phyloP scores from a whole-genome alignment of 2,888 invertebrate genomes.

The Tanytarsus gracilentus region DNA sequence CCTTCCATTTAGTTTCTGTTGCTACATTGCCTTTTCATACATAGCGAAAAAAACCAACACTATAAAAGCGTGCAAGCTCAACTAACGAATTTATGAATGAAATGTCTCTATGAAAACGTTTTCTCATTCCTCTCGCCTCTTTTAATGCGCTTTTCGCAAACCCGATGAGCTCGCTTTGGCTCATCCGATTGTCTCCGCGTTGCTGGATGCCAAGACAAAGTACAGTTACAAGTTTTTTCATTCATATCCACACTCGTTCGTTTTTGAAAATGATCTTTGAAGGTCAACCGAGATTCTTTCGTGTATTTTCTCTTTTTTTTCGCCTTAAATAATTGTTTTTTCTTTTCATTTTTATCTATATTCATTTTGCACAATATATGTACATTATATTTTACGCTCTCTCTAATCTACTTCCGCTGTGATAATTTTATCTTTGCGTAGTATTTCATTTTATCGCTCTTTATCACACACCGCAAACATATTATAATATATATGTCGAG shows the following conservation, averaged over 20 bases:
- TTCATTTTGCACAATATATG: not conserved
- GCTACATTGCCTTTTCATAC: not conserved
- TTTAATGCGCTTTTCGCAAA: slow-evolving; percentile 2
- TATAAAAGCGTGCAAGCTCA: not conserved
- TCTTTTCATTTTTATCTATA: not conserved
- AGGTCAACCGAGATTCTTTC: not conserved
- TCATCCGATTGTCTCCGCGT: not conserved
- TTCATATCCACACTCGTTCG: not conserved
- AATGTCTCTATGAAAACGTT: slow-evolving; percentile 6
- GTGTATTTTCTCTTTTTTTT: not conserved
- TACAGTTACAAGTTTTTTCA: too few relatives aligned
- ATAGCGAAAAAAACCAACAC: not conserved
- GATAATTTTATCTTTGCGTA: not conserved
- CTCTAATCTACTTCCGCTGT: slow-evolving; percentile 1
- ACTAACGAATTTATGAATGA: slow-evolving; percentile 9
- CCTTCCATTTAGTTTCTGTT: not conserved
- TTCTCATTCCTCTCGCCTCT: not conserved
- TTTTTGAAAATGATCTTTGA: not conserved
- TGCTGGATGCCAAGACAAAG: too few relatives aligned
- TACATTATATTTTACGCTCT: not conserved
- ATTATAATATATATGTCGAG: not conserved
- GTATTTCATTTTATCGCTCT: not conserved
- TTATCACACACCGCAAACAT: not conserved
- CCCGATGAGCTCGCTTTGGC: not conserved
- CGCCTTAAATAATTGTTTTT: not conserved